phyloP scores from a whole-genome alignment of 1,140 invertebrate species.

The Drosophila nebulosa region DNA sequence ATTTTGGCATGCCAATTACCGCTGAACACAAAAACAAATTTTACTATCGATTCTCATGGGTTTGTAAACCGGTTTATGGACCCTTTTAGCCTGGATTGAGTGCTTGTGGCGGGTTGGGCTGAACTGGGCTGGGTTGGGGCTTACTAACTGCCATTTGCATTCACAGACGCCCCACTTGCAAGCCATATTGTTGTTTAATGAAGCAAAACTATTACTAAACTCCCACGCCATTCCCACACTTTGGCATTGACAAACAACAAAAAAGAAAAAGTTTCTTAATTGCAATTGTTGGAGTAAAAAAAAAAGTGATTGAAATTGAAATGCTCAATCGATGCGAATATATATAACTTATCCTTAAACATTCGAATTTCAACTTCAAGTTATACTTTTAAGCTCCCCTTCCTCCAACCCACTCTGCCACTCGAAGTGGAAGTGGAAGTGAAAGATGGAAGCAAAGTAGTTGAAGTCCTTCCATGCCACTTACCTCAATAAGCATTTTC shows the following conservation, averaged over 20 bases:
- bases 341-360: background rate
- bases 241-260: background rate
- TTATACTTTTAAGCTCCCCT: background rate
- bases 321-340: background rate
- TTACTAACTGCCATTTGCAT: background rate
- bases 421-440: too few species aligned
- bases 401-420: too few species aligned
- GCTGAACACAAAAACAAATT: background rate
- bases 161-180: background rate
- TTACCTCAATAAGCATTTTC: background rate
- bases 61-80: background rate
- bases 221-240: background rate
- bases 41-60: background rate
- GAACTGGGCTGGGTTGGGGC: background rate
- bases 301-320: background rate
- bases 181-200: slow-evolving; percentile 8
- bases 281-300: slow-evolving; percentile 1
- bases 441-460: background rate
- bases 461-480: background rate
- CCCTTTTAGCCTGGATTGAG: background rate
- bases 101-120: background rate
- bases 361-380: background rate
- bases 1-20: background rate
- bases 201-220: slow-evolving; percentile 2
- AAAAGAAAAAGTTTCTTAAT: slow-evolving; percentile 15